Base-by-base conservation (phyloP, 2,888 invertebrate genomes). In the Pheosia tremula region DNA sequence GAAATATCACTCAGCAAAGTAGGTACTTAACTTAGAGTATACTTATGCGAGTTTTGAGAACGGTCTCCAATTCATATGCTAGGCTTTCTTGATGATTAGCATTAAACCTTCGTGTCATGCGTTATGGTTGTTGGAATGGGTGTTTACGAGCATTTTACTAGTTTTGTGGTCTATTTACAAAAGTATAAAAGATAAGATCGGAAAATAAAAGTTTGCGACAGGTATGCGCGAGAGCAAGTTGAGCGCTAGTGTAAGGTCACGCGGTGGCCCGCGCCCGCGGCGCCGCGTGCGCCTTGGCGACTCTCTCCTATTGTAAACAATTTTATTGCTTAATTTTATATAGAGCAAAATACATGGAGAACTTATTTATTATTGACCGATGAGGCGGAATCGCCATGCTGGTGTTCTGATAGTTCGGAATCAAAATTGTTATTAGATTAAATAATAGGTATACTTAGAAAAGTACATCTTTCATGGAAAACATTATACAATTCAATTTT, bases 311-410 rank as follows among this genome's bases (percentile, higher is more conserved):
- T 83, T 82, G 84, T 82, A 81, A 83, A 82, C 82, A 79, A 83
- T 47, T 50, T 85, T 85, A 86, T 87, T 85, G 82, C 85, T 88
- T 85, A 86, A 88, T 90, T 87, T 86, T 79, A 84, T 84, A 81
- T 79, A 73, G 74, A 81, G 81, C 78, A 82, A 85, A 85, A 82
- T 82, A 80, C 76, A 74, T 77, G 81, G 81, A 79, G 77, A 75
- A 84, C 80, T 79, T 78, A 81, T 77, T 78, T 79, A 77, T 76
- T 75, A 77, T 74, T 68, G 74, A 74, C 74, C 68, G 57, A 63
- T 61, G 67, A 71, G 74, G 71, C 74, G 66, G 69, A 78, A 76
- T 66, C 62, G 3, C 38, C 38, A 11, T 5, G 38, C 63, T 54
- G 63, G 74, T 47, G 11, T n/a, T n/a, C 4, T n/a, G 43, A 8